Evolutionary conservation across 2,113 vertebrate species (phyloP).

Genomic region (Mesitornis unicolor): DNA sequence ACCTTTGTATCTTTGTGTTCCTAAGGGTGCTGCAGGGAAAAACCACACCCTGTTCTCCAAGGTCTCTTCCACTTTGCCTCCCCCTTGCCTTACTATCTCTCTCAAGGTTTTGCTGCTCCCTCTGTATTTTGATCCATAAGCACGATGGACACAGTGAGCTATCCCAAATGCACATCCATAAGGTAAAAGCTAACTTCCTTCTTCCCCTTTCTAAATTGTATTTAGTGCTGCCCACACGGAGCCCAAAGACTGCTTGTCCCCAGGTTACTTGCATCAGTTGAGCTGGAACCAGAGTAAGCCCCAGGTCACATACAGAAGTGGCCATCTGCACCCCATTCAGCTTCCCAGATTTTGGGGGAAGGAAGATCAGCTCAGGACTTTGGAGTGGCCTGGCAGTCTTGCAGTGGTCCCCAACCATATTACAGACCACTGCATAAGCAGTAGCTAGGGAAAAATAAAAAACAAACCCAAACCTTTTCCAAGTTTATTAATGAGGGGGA

Average conservation of each 20-base stretch:
- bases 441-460: rapidly evolving
- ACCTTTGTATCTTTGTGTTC: not conserved
- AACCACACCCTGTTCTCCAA: not conserved
- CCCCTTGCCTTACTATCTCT: not conserved
- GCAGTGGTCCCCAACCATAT: rapidly evolving
- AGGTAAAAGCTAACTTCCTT: not conserved
- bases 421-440: not conserved
- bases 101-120: not conserved
- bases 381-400: not conserved
- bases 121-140: rapidly evolving
- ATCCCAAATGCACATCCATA: not conserved
- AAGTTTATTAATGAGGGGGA: not conserved
- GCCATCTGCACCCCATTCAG: not conserved
- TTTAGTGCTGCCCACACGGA: not conserved
- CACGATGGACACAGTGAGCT: not conserved
- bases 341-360: not conserved
- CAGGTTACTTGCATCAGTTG: not conserved
- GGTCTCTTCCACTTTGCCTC: not conserved
- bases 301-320: not conserved
- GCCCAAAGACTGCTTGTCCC: not conserved
- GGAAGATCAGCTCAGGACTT: not conserved
- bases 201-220: not conserved
- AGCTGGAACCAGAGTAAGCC: not conserved
- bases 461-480: not conserved
- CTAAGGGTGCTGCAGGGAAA: not conserved